phyloP scores from a whole-genome alignment of 37 sponge, comb jelly and placozoan genomes.

The Ephydatia muelleri region DNA sequence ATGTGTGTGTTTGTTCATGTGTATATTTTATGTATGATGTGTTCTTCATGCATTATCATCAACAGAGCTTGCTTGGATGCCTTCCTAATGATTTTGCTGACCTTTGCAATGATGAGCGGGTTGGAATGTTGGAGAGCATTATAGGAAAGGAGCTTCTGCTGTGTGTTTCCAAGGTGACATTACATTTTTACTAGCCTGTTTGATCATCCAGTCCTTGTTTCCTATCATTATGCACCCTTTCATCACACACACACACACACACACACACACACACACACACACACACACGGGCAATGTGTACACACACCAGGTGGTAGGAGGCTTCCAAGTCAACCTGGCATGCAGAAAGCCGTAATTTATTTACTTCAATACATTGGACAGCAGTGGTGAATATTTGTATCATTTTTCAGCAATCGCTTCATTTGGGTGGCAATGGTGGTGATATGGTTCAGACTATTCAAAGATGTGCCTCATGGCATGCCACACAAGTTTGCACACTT shows the following conservation, averaged over 20 bases:
- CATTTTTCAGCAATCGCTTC: neutral
- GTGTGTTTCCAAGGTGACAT: slow-evolving; percentile 80
- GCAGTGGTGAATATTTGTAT: neutral
- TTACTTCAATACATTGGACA: neutral
- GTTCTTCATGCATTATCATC: neutral
- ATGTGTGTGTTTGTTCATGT: neutral
- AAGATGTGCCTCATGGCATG: too few relatives aligned
- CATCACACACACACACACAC: slow-evolving; percentile 1
- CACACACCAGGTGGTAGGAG: neutral
- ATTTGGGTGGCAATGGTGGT: neutral
- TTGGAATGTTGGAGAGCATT: neutral
- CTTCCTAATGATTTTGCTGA: neutral
- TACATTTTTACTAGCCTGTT: slow-evolving; percentile 42
- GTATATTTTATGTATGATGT: slow-evolving; percentile 19
- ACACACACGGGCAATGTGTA: slow-evolving; percentile 4
- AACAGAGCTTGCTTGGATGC: slow-evolving; percentile 30
- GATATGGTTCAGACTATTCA: too few relatives aligned
- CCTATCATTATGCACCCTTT: slow-evolving; percentile 2
- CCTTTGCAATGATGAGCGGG: slow-evolving; percentile 53
- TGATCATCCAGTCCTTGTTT: slow-evolving; percentile 20
- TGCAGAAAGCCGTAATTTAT: neutral
- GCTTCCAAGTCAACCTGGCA: neutral
- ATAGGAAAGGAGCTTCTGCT: neutral
- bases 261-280: slow-evolving; percentile 4
- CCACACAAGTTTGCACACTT: too few relatives aligned